Conservation (phyloP, 1,140 invertebrate species). For the Globodera ellingtonae region DNA sequence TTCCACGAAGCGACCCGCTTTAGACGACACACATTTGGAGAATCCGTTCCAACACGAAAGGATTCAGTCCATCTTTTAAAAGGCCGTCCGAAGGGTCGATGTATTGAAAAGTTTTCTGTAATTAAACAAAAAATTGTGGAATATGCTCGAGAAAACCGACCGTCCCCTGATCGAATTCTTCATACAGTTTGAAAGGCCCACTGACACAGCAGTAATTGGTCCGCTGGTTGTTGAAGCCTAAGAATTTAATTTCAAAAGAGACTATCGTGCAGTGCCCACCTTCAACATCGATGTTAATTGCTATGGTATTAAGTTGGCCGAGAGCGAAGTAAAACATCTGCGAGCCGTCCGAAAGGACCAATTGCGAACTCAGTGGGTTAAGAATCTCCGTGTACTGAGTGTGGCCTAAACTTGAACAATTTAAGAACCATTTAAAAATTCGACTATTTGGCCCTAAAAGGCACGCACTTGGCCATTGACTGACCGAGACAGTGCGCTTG, state of each 20-base stretch:
- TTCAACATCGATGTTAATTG: constrained; percentile 59
- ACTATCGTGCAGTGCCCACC: constrained; percentile 13
- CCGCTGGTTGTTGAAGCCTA: constrained; percentile 37
- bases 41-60: constrained; percentile 18
- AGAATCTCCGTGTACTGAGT: constrained; percentile 62
- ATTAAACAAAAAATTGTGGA: constrained; percentile 11
- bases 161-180: constrained; percentile 30
- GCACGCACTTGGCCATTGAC: neutral
- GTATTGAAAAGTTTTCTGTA: neutral
- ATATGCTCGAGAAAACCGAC: neutral
- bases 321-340: constrained; percentile 55
- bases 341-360: constrained; percentile 59
- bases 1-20: neutral
- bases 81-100: constrained; percentile 7
- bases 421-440: too few species aligned
- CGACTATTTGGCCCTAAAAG: neutral
- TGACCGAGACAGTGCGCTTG: constrained; percentile 57
- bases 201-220: constrained; percentile 39
- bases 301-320: constrained; percentile 63
- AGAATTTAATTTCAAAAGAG: neutral
- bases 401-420: constrained; percentile 38
- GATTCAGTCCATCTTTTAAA: constrained; percentile 11
- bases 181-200: constrained; percentile 38
- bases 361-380: constrained; percentile 52
- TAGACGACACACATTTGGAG: constrained; percentile 26